A percentile compares a stretch with the other conserved stretches of the same genome.
Evolutionary conservation across 2,113 vertebrate species (phyloP).

Genomic region (Neogale vison): DNA sequence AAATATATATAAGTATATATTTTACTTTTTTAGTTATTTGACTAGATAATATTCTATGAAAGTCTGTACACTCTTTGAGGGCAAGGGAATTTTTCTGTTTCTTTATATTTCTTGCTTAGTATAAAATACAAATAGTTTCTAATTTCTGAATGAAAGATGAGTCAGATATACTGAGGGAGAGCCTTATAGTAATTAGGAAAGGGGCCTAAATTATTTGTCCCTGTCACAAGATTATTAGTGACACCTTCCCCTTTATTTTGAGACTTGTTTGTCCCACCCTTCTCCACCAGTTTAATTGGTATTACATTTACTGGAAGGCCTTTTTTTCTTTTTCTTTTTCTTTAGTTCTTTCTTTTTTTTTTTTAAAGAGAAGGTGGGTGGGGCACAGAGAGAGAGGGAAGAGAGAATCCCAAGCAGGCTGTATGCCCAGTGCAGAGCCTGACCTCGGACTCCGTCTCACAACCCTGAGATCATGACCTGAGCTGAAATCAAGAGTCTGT

Average conservation of each 20-base stretch:
- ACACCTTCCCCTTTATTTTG: background rate
- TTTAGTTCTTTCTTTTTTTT: background rate
- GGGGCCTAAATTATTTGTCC: background rate
- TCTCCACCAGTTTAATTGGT: background rate
- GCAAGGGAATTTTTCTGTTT: background rate
- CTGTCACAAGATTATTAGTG: background rate
- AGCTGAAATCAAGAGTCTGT: background rate
- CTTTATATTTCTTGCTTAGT: background rate
- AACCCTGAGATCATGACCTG: background rate
- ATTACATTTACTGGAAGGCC: background rate
- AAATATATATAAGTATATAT: too few relatives aligned
- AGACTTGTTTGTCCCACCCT: background rate
- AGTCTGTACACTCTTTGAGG: background rate
- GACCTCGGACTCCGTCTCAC: background rate
- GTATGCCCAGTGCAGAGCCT: background rate
- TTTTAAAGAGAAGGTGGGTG: background rate
- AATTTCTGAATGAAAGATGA: conserved; percentile 30
- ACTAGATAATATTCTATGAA: background rate
- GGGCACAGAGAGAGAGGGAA: background rate
- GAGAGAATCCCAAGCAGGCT: background rate
- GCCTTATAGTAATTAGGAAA: background rate
- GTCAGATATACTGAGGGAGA: background rate
- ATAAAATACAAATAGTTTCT: background rate
- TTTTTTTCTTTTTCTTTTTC: background rate
- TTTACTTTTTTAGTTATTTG: conserved; percentile 1